A percentile compares a stretch with the other conserved stretches of the same genome.
phyloP scores from a whole-genome alignment of 2,888 invertebrate species.

The Sicus ferrugineus region DNA sequence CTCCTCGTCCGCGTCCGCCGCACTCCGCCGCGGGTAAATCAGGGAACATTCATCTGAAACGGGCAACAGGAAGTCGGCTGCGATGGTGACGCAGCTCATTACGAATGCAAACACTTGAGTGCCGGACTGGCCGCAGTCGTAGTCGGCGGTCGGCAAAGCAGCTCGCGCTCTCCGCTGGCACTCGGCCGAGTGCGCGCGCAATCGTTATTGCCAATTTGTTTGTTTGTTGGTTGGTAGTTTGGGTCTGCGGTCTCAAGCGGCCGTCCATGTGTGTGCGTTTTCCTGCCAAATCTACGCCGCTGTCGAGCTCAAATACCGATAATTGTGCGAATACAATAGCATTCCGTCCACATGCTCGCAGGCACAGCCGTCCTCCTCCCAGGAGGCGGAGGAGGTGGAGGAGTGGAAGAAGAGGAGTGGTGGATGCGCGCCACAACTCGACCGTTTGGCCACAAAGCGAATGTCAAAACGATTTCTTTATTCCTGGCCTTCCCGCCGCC shows the following conservation, averaged over 20 bases:
- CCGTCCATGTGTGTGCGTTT: background rate
- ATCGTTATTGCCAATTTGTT: slow-evolving; percentile 31
- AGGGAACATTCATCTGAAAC: slow-evolving; percentile 27
- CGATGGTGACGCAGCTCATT: slow-evolving; percentile 46
- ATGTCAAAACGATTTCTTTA: slow-evolving; percentile 36
- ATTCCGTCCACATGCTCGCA: slow-evolving; percentile 29
- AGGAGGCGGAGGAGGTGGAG: too few relatives aligned
- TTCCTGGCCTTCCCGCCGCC: background rate
- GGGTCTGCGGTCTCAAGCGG: background rate
- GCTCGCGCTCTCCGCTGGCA: background rate
- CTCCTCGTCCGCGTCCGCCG: background rate
- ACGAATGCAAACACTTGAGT: slow-evolving; percentile 47
- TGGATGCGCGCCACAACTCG: background rate
- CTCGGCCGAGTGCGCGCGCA: slow-evolving; percentile 14
- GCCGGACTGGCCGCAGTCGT: background rate
- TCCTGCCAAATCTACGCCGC: slow-evolving; percentile 18
- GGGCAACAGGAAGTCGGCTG: slow-evolving; percentile 44
- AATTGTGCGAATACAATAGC: slow-evolving; percentile 36
- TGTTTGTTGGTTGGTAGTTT: background rate
- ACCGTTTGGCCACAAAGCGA: slow-evolving; percentile 19
- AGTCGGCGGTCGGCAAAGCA: slow-evolving; percentile 13
- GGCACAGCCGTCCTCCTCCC: slow-evolving; percentile 13
- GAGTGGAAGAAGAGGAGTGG: background rate
- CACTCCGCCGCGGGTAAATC: background rate
- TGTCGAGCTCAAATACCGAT: slow-evolving; percentile 22